Conservation (phyloP, 2,888 invertebrate genomes). For the Acanthococcus lagerstroemiae region DNA sequence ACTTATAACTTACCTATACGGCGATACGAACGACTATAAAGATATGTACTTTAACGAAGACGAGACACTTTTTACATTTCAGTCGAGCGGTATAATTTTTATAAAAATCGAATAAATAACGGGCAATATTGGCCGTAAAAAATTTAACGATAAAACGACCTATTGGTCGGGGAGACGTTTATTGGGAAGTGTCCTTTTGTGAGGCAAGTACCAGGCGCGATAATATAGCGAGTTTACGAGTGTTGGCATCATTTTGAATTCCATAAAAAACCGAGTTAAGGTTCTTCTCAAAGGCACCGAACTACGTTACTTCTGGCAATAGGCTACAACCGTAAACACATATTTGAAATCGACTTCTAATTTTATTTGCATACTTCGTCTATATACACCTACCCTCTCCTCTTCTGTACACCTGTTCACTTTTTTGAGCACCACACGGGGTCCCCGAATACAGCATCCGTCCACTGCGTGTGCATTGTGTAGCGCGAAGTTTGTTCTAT, state of each 20-base stretch:
- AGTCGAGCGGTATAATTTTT: background rate
- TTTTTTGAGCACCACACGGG: too few relatives aligned
- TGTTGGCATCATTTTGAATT: background rate
- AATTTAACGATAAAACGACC: constrained; percentile 23
- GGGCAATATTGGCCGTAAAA: background rate
- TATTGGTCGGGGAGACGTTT: constrained; percentile 21
- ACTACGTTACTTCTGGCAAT: background rate
- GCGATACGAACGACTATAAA: background rate
- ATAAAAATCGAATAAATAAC: background rate
- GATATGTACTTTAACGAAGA: background rate
- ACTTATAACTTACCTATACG: too few relatives aligned
- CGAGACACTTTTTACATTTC: background rate
- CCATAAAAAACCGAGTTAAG: background rate
- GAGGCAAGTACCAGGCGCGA: background rate
- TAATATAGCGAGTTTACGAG: background rate
- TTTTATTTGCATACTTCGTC: background rate
- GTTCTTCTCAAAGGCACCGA: background rate
- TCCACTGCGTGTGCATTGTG: too few relatives aligned
- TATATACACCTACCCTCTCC: too few relatives aligned
- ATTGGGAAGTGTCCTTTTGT: constrained; percentile 26
- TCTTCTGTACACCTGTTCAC: too few relatives aligned
- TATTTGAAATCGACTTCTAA: too few relatives aligned
- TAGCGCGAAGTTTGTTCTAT: too few relatives aligned
- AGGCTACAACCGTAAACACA: background rate
- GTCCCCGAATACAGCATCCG: too few relatives aligned